Evolutionary conservation across 2,797 vertebrate genomes (phyloP).

Genomic region (Emydoidea blandingii): DNA sequence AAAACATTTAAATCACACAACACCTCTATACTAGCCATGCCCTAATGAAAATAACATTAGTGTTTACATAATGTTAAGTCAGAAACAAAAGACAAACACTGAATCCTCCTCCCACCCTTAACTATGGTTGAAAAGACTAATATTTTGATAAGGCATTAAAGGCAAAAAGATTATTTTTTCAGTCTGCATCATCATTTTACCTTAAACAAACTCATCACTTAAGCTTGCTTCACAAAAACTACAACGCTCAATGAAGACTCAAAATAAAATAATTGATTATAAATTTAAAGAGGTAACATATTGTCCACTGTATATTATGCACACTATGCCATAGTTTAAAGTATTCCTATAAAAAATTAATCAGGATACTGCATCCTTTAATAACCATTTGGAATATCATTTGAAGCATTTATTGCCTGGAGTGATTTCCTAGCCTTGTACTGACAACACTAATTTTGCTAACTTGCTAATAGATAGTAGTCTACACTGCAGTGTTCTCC

Average conservation of each 20-base stretch:
- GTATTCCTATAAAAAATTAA: not conserved
- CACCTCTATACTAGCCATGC: not conserved
- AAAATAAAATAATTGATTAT: not conserved
- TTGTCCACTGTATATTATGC: not conserved
- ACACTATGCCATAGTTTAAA: not conserved
- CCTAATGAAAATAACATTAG: not conserved
- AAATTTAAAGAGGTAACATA: not conserved
- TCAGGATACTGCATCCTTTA: not conserved
- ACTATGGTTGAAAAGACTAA: not conserved
- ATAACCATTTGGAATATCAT: not conserved
- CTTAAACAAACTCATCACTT: not conserved
- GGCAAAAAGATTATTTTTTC: not conserved
- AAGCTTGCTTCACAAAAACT: not conserved
- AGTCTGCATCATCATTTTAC: not conserved
- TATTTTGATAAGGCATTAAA: not conserved
- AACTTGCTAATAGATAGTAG: not conserved
- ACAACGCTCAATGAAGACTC: not conserved
- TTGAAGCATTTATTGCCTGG: not conserved
- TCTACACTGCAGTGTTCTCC: not conserved
- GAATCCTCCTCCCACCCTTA: not conserved
- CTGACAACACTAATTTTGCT: not conserved
- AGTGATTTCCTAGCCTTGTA: not conserved
- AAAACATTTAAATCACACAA: not conserved
- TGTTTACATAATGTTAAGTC: not conserved
- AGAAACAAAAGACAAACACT: not conserved